Base-by-base conservation (phyloP, 2,113 vertebrate species). In the Mormyrus lacerda region DNA sequence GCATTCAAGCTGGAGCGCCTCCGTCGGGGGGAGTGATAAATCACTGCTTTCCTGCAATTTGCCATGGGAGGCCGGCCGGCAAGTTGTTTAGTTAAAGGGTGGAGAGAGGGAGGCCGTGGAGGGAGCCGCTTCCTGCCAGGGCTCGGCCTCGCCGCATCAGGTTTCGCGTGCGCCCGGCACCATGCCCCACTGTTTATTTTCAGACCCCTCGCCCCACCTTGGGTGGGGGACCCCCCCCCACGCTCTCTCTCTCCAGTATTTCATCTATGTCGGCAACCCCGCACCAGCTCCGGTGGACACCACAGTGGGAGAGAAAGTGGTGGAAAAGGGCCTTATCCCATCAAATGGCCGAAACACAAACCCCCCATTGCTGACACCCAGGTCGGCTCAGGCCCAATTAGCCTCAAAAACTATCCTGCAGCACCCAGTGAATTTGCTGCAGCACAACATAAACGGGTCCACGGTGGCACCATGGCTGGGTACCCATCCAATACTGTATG, bases 11-110 rank as follows among this genome's bases (percentile, higher is more conserved):
- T 6, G 61, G 44, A 89, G 88, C 83, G 88, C 92, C 87, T 92
- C 90, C 50, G 89, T 27, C 90, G 89, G 89, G 91, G 89, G 91
- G 91, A 91, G 88, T 27, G 90, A 91, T 94, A 92, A 94, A 95
- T 92, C 92, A 89, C 87, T 39, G 50, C 92, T 90, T 94, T 94
- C 94, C 92, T 94, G 93, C 92, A 93, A 93, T 94, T 93, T 93
- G 91, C 91, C 91, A 92, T 85, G 50, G 90, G 45, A 53, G 47
- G 91, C 87, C 90, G 90, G 91, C 87, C 91, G 90, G 92, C 47
- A 65, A 91, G 79, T 92, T 94, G 92, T 94, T 94, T 93, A 90
- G 92, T 92, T 94, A 92, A 90, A 92, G 92, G 91, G 93, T 88
- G 93, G 91, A 69, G 92, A 91, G 90, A 84, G 91, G 58, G 27